These are phyloP conservation scores for Ecdyonurus torrentis DNA, from an alignment of 2,888 invertebrate genomes.

Conservation along the genomic window DNA sequence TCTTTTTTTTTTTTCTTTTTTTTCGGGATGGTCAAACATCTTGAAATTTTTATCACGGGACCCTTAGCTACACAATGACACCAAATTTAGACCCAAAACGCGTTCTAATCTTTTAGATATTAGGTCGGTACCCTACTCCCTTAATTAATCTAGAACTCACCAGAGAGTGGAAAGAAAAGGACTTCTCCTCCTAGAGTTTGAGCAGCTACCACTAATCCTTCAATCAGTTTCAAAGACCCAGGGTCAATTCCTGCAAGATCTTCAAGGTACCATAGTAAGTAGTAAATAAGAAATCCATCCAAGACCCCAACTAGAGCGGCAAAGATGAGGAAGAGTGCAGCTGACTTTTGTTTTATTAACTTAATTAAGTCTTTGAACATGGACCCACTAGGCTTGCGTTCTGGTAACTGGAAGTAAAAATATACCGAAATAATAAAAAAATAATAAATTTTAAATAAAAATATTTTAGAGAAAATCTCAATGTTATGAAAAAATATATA, in stretches of 20 bases:
- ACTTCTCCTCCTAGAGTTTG: slow-evolving; percentile 66
- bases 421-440: background rate
- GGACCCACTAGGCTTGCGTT: slow-evolving; percentile 45
- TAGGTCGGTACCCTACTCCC: too few species aligned
- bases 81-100: too few species aligned
- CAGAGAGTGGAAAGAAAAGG: slow-evolving; percentile 55
- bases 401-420: slow-evolving; percentile 40
- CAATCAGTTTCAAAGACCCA: slow-evolving; percentile 53
- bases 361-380: slow-evolving; percentile 47
- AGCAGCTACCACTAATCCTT: slow-evolving; percentile 61
- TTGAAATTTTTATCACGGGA: too few species aligned
- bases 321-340: slow-evolving; percentile 51
- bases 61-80: too few species aligned
- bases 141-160: too few species aligned
- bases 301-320: slow-evolving; percentile 59
- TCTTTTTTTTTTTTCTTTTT: too few species aligned
- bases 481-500: too few species aligned
- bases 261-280: slow-evolving; percentile 69
- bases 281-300: slow-evolving; percentile 66
- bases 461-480: too few species aligned
- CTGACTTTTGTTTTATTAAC: slow-evolving; percentile 43
- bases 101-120: too few species aligned
- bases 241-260: slow-evolving; percentile 48
- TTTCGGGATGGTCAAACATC: too few species aligned
- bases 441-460: background rate